Evolutionary conservation across 1,140 invertebrate genomes (phyloP).

Genomic region (Eurosta solidaginis): DNA sequence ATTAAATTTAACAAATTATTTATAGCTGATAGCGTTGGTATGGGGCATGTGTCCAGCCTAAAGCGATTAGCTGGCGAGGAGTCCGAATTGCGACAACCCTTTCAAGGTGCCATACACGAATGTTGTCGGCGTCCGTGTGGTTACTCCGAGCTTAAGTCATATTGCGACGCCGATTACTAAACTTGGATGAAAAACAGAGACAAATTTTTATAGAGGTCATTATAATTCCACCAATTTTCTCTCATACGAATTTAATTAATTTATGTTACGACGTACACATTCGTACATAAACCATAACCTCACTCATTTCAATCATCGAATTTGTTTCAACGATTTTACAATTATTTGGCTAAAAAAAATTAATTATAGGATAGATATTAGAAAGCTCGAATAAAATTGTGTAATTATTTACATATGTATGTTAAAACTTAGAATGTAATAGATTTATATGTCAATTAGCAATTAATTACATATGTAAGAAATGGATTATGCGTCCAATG

Average conservation of each 20-base stretch:
- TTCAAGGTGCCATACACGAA: constrained; percentile 40
- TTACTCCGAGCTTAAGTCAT: constrained; percentile 40
- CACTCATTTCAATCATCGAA: neutral
- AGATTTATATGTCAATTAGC: neutral
- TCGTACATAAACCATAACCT: neutral
- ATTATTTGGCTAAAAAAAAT: neutral
- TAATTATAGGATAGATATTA: neutral
- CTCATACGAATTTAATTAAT: neutral
- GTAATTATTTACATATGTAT: neutral
- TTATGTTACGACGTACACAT: no score
- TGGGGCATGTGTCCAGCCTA: constrained; percentile 2
- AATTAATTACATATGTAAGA: neutral
- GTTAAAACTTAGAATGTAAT: neutral
- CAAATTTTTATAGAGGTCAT: neutral
- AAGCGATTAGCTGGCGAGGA: constrained; percentile 43
- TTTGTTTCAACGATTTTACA: neutral
- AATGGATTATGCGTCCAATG: constrained; percentile 2
- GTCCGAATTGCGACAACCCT: constrained; percentile 39
- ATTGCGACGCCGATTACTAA: constrained; percentile 39
- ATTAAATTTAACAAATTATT: neutral
- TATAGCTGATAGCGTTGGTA: constrained; percentile 46
- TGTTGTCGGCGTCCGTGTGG: constrained; percentile 46
- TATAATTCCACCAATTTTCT: neutral
- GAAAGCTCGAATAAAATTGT: neutral
- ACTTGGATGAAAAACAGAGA: neutral